Evolutionary conservation across 2,888 invertebrate species (phyloP), one percentile per base, ranked within the genome.

Genomic region (Quadriops clusia): DNA sequence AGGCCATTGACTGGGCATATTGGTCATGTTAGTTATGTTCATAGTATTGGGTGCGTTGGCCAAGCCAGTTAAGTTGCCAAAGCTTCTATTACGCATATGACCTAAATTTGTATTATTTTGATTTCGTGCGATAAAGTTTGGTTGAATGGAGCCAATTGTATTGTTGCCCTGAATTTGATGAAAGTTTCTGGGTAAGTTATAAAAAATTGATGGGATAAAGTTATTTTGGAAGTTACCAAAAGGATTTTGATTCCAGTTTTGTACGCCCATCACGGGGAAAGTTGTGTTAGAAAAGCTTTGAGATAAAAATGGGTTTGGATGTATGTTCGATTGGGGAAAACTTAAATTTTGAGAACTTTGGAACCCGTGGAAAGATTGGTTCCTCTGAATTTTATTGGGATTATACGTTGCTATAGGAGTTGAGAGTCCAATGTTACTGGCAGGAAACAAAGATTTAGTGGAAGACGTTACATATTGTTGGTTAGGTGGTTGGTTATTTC

Each of bases 351-450:
- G n/a, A 20, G 21, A 17, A n/a, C 29, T 34, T 33, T 46, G 44
- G 28, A 60, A 61, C 14, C 60, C 61, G 39, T 54, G 54, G 34
- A 61, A 61, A 5, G 61, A 59, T 42, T 60, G 57, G 38, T 59
- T 52, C 32, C 61, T 45, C 39, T 56, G 52, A 8, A 54, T 34
- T 26, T 31, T 32, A 9, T 34, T 28, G 7, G 34, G 27, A 11
- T 43, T 45, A 37, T 36, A 9, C 29, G 24, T 30, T 44, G n/a
- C n/a, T n/a, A n/a, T n/a, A n/a, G n/a, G n/a, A n/a, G n/a, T n/a
- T n/a, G n/a, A n/a, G n/a, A n/a, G n/a, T n/a, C n/a, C n/a, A n/a
- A n/a, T n/a, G n/a, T n/a, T n/a, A n/a, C n/a, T 34, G 9, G 31
- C 9, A 9, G 36, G 30, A 15, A 25, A n/a, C 14, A 33, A 27